Percentiles rank a stretch among this genome's conserved stretches.
phyloP scores from a whole-genome alignment of 1,140 invertebrate genomes.

The Heliconius hermathena region DNA sequence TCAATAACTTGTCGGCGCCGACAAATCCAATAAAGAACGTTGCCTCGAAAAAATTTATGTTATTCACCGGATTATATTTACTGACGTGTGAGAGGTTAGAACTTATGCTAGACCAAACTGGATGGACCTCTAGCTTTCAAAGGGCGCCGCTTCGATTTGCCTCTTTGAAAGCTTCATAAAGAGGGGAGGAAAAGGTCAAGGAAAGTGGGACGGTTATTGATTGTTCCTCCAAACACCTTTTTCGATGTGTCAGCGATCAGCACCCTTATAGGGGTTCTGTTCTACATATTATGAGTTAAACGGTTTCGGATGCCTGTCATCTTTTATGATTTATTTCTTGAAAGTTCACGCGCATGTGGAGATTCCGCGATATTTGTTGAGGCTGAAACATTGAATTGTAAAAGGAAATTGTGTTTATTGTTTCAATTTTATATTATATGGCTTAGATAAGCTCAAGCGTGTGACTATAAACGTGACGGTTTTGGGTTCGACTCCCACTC shows the following conservation, averaged over 20 bases:
- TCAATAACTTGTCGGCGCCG: slow-evolving; percentile 65
- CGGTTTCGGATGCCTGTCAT: slow-evolving; percentile 55
- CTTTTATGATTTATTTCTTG: slow-evolving; percentile 36
- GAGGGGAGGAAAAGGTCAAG: slow-evolving; percentile 56
- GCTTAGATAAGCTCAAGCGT: too few relatives aligned
- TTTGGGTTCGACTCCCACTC: too few relatives aligned
- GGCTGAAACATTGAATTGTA: neutral
- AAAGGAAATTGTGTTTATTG: neutral
- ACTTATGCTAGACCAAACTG: slow-evolving; percentile 49
- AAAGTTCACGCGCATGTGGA: slow-evolving; percentile 1
- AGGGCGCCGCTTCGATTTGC: slow-evolving; percentile 36
- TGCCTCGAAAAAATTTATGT: slow-evolving; percentile 74
- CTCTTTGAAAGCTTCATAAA: slow-evolving; percentile 39
- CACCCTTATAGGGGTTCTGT: slow-evolving; percentile 51
- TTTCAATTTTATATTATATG: too few relatives aligned
- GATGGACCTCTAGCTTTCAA: slow-evolving; percentile 44
- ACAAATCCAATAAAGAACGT: slow-evolving; percentile 74
- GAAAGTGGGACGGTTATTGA: slow-evolving; percentile 66
- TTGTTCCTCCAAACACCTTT: slow-evolving; percentile 74
- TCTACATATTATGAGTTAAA: slow-evolving; percentile 70
- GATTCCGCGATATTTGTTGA: neutral
- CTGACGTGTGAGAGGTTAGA: slow-evolving; percentile 64
- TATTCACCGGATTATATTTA: slow-evolving; percentile 75
- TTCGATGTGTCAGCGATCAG: slow-evolving; percentile 66
- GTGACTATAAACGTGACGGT: too few relatives aligned